phyloP scores from a whole-genome alignment of 2,113 vertebrate genomes.

The Thunnus thynnus region DNA sequence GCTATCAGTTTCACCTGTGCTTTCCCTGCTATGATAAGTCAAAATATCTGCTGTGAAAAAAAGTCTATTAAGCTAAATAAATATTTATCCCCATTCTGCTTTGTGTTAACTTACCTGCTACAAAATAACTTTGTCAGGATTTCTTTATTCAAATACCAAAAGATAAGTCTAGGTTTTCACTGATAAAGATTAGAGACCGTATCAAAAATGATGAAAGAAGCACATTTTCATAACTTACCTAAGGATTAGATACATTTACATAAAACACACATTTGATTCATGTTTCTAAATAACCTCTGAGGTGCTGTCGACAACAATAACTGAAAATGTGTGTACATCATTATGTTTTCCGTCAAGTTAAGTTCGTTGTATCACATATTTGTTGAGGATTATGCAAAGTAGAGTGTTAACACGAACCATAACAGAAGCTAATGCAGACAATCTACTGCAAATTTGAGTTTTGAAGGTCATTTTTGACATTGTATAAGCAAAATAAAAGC shows the following conservation, averaged over 20 bases:
- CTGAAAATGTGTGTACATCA: background rate
- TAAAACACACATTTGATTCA: slow-evolving; percentile 5
- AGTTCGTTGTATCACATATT: slow-evolving; percentile 1
- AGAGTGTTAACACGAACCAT: background rate
- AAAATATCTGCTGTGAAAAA: no score
- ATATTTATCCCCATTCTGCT: background rate
- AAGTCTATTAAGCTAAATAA: slow-evolving; percentile 7
- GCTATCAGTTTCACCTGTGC: no score
- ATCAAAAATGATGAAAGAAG: slow-evolving; percentile 14
- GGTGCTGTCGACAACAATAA: background rate
- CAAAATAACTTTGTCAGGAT: slow-evolving; percentile 4
- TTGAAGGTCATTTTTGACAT: background rate
- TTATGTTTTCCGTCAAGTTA: background rate
- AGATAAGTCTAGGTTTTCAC: background rate
- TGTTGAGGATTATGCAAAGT: background rate
- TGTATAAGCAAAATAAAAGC: no score
- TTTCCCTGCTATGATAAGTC: no score
- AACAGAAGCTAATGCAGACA: no score
- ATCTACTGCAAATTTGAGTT: background rate
- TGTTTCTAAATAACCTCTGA: slow-evolving; percentile 21
- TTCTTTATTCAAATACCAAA: background rate
- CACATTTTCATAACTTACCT: slow-evolving; percentile 8
- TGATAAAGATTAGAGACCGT: slow-evolving; percentile 13
- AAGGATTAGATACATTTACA: slow-evolving; percentile 23
- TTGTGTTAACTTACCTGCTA: slow-evolving; percentile 2